Conservation (phyloP, 2,888 invertebrate species). For the Leucophenga montana region DNA sequence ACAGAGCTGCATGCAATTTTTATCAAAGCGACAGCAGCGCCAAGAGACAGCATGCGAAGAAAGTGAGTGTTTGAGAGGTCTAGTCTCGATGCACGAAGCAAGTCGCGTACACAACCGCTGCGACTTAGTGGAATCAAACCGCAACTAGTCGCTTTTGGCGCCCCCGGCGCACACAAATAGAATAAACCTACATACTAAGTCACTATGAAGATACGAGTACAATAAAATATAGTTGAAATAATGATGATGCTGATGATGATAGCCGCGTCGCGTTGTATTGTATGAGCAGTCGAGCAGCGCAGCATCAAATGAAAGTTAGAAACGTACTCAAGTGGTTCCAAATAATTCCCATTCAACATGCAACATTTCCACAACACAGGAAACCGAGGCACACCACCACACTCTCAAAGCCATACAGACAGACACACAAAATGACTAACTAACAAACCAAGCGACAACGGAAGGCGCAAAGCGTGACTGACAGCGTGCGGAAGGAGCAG, state of each 20-base stretch:
- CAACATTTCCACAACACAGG: conserved; percentile 25
- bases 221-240: no score
- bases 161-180: not conserved
- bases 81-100: not conserved
- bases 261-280: not conserved
- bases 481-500: not conserved
- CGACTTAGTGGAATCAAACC: conserved; percentile 51
- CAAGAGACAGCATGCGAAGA: not conserved
- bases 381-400: conserved; percentile 15
- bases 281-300: conserved; percentile 21
- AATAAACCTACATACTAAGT: no score
- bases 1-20: conserved; percentile 48
- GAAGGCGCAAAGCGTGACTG: conserved; percentile 5
- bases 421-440: conserved; percentile 30
- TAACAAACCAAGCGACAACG: conserved; percentile 30
- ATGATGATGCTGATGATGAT: conserved; percentile 1
- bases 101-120: not conserved
- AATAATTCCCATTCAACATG: conserved; percentile 46
- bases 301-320: conserved; percentile 26
- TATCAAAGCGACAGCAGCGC: conserved; percentile 26
- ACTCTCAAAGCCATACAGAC: not conserved
- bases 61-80: not conserved
- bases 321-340: conserved; percentile 45
- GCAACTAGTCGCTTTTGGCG: conserved; percentile 42
- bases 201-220: no score